Conservation (phyloP, 1,140 invertebrate species). For the Drosophila carrolli region DNA sequence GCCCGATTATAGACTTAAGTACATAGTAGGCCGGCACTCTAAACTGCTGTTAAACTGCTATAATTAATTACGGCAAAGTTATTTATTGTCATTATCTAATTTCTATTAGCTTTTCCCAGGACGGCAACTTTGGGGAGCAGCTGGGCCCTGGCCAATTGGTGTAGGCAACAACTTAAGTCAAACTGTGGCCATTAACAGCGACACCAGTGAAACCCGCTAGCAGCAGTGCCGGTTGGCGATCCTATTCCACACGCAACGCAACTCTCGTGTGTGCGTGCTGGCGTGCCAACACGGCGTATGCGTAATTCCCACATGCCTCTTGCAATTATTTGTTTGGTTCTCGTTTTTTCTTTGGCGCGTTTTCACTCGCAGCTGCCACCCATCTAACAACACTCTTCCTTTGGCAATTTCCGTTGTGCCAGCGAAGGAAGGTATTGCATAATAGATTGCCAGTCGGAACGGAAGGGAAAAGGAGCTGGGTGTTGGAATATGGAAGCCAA, state of each 20-base stretch:
- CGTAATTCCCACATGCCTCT: slow-evolving; percentile 68
- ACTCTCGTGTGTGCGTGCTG: slow-evolving; percentile 54
- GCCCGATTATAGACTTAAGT: slow-evolving; percentile 51
- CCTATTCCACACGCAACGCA: slow-evolving; percentile 58
- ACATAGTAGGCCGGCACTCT: slow-evolving; percentile 52
- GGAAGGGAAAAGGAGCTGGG: background rate
- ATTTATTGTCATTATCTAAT: slow-evolving; percentile 77
- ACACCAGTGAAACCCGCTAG: slow-evolving; percentile 44
- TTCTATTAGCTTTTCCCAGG: slow-evolving; percentile 60
- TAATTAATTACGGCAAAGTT: slow-evolving; percentile 74
- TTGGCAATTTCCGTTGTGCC: slow-evolving; percentile 69
- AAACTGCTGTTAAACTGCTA: slow-evolving; percentile 51
- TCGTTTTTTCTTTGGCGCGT: slow-evolving; percentile 25
- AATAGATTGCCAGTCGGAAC: slow-evolving; percentile 58
- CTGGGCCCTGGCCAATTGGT: slow-evolving; percentile 27
- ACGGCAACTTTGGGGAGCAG: slow-evolving; percentile 8
- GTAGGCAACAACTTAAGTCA: slow-evolving; percentile 65
- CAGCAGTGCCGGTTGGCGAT: slow-evolving; percentile 2
- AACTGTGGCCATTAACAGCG: slow-evolving; percentile 68
- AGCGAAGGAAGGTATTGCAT: slow-evolving; percentile 59
- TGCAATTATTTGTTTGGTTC: slow-evolving; percentile 65
- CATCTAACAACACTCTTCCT: slow-evolving; percentile 80
- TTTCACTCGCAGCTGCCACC: slow-evolving; percentile 31
- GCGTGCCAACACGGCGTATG: slow-evolving; percentile 62
- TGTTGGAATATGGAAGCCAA: background rate